Percentiles rank a stretch among this genome's conserved stretches.
phyloP scores from a whole-genome alignment of 2,797 vertebrate species.

The Novumbra hubbsi region DNA sequence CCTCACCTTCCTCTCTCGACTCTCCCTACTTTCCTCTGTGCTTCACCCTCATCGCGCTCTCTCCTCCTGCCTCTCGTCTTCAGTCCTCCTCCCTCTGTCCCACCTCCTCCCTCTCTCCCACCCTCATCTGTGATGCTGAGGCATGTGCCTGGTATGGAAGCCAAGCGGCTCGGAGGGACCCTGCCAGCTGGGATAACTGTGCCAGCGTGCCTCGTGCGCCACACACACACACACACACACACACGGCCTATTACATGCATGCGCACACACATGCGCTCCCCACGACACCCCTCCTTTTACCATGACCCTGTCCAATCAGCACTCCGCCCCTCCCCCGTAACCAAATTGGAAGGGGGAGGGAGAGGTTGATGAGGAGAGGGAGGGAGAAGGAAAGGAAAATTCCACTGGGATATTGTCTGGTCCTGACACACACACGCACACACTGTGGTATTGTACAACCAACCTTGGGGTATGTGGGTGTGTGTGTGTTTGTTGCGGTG shows the following conservation, averaged over 20 bases:
- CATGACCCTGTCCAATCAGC: conserved; percentile 22
- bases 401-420: conserved; percentile 44
- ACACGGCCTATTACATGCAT: conserved; percentile 9
- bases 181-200: conserved; percentile 40
- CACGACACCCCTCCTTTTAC: conserved; percentile 16
- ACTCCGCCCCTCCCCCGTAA: conserved; percentile 19
- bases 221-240: conserved; percentile 28
- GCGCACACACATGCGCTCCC: conserved; percentile 1
- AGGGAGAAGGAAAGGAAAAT: conserved; percentile 32
- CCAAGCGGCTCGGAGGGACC: conserved; percentile 29
- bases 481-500: too few relatives aligned
- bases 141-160: conserved; percentile 39
- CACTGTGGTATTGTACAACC: neutral
- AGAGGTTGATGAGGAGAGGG: conserved; percentile 14
- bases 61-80: neutral
- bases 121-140: conserved; percentile 28
- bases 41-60: neutral
- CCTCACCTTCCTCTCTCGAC: too few relatives aligned
- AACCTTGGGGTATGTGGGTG: conserved; percentile 1
- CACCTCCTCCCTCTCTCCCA: neutral
- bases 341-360: conserved; percentile 21
- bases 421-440: conserved; percentile 18
- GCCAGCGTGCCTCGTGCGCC: conserved; percentile 20
- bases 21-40: too few relatives aligned
- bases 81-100: neutral